Evolutionary conservation across 2,797 vertebrate genomes (phyloP).

Genomic region (Anguilla pacifica): DNA sequence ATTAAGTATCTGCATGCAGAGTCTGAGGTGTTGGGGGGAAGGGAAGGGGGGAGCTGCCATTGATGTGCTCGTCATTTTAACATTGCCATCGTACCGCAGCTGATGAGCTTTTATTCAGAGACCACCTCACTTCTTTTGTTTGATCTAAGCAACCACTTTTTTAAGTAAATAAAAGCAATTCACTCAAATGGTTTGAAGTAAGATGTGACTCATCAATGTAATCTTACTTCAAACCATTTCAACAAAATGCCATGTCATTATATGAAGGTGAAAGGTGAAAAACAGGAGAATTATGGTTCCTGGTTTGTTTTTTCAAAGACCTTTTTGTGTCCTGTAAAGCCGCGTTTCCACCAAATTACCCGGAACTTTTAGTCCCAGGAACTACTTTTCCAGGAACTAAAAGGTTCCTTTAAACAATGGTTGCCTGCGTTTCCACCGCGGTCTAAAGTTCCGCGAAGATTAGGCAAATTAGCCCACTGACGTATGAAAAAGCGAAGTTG

Average conservation of each 20-base stretch:
- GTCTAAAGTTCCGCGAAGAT: no score
- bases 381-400: no score
- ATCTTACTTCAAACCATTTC: no score
- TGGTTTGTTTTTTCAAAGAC: slow-evolving; percentile 12
- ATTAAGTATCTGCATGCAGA: background rate
- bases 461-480: no score
- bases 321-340: background rate
- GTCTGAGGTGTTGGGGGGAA: background rate
- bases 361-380: no score
- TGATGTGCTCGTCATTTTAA: background rate
- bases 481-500: no score
- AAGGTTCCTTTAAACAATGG: no score
- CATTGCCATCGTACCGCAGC: background rate
- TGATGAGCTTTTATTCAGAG: background rate
- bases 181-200: slow-evolving; percentile 4
- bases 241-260: background rate
- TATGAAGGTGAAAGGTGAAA: background rate
- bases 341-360: no score
- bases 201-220: background rate
- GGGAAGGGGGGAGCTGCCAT: background rate
- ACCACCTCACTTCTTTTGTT: background rate
- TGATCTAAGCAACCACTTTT: background rate
- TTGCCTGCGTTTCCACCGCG: no score
- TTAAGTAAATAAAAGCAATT: slow-evolving; percentile 10
- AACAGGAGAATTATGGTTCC: background rate